These are phyloP conservation scores for Ptychobarbus kaznakovi DNA, from an alignment of 2,797 vertebrate species.

Conservation along the genomic window DNA sequence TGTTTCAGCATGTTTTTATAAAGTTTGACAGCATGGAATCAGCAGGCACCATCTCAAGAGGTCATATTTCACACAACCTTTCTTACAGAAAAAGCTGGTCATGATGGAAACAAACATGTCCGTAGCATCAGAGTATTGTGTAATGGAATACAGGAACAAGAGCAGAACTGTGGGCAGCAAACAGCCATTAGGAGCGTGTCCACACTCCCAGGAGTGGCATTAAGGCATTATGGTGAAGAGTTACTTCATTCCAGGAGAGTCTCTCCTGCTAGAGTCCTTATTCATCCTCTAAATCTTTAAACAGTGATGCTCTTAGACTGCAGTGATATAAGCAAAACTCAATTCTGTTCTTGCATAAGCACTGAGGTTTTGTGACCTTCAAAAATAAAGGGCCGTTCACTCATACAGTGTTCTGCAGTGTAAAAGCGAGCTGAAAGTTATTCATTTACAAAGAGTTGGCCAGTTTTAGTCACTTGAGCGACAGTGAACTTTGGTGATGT, in stretches of 20 bases:
- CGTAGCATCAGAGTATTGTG: neutral
- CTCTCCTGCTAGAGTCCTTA: slow-evolving; percentile 34
- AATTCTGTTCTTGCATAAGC: neutral
- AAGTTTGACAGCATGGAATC: neutral
- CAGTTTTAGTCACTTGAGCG: neutral
- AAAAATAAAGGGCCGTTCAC: neutral
- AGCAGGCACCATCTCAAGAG: neutral
- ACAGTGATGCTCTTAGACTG: slow-evolving; percentile 43
- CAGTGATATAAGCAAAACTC: slow-evolving; percentile 6
- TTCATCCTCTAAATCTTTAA: slow-evolving; percentile 58
- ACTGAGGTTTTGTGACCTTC: neutral
- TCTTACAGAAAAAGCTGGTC: slow-evolving; percentile 15
- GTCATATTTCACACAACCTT: slow-evolving; percentile 11
- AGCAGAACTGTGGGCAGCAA: slow-evolving; percentile 34
- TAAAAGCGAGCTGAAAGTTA: neutral
- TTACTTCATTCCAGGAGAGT: slow-evolving; percentile 46
- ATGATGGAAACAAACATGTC: slow-evolving; percentile 16
- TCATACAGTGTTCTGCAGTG: neutral
- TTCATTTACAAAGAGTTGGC: neutral
- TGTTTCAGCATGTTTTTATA: slow-evolving; percentile 12
- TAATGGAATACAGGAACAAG: slow-evolving; percentile 41
- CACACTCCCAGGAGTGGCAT: slow-evolving; percentile 43
- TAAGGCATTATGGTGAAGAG: slow-evolving; percentile 33
- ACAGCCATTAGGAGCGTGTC: slow-evolving; percentile 41
- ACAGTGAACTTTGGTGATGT: neutral